Evolutionary conservation across 2,113 vertebrate genomes (phyloP), one percentile per base, ranked within the genome.

Genomic region (Oryzias woworae): DNA sequence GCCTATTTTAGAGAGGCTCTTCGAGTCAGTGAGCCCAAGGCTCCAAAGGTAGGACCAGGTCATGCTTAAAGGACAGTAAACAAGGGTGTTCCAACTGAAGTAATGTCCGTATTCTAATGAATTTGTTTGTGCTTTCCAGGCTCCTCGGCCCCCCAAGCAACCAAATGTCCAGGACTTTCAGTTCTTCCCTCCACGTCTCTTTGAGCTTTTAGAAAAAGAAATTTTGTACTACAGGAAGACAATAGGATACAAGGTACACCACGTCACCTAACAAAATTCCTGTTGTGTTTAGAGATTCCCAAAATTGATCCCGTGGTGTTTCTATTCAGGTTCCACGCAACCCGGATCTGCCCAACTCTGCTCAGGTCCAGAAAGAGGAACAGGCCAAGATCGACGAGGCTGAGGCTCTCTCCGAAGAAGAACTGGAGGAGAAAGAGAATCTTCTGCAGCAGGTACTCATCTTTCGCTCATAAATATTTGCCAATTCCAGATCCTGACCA

Each of bases 121-220:
- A 17, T 41, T 41, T 73, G 13, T 53, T 44, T 67, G 8, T 58
- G 6, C 75, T 36, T 67, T n/a, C 65, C 85, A 98, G 97, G 97
- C 97, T 89, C 97, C 97, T 42, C 92, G 97, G 65, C 97, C 97
- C 73, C 97, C 97, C 20, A 99, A 99, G 75, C 97, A 98, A 73
- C 97, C 97, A 74, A 98, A 98, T 42, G 96, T 99, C 53, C 97
- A 98, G 80, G 97, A 99, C 86, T 98, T 99, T 56, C 97, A 99
- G 86, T 99, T 99, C 81, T 99, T 99, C 71, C 97, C 96, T 53
- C 97, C 97, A 23, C 95, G 96, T 58, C 92, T 99, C 42, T 99
- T 99, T 90, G 97, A 99, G 81, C 93, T 99, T 18, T 62, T 99
- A 56, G 97, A 99, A 82, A 99, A 99, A 82, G 97, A 99, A 85